A percentile compares a stretch with the other conserved stretches of the same genome.
Evolutionary conservation across 1,140 invertebrate genomes (phyloP).

Genomic region (Drosophila kanapiae): DNA sequence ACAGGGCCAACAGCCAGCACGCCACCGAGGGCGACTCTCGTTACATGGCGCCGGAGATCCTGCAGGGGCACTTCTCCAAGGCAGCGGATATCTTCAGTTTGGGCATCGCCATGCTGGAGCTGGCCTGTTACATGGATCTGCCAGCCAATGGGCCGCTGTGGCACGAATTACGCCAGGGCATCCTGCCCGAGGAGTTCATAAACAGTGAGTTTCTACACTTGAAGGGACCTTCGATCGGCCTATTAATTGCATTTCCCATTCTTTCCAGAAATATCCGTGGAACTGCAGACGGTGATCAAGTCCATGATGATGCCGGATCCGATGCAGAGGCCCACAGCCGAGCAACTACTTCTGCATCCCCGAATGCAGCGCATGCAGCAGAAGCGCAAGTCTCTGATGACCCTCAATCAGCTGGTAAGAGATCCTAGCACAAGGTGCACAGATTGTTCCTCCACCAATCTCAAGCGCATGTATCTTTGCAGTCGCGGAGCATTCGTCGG

Average conservation of each 20-base stretch:
- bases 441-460: not conserved
- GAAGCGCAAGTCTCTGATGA: conserved; percentile 61
- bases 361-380: conserved; percentile 60
- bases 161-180: conserved; percentile 88
- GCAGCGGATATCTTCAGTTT: conserved; percentile 89
- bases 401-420: conserved; percentile 59
- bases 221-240: not conserved
- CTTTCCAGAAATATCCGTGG: conserved; percentile 86
- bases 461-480: not conserved
- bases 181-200: conserved; percentile 79
- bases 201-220: conserved; percentile 51
- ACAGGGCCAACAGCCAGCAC: conserved; percentile 84
- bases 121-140: conserved; percentile 90
- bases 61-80: conserved; percentile 88
- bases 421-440: not conserved
- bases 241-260: conserved; percentile 8
- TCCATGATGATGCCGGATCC: conserved; percentile 88
- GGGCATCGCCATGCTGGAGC: conserved; percentile 91
- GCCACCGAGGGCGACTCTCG: conserved; percentile 91
- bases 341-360: conserved; percentile 85
- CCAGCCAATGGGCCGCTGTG: conserved; percentile 89
- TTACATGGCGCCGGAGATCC: conserved; percentile 91
- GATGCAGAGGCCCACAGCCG: conserved; percentile 86
- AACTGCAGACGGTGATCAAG: conserved; percentile 87
- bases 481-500: conserved; percentile 68